Evolutionary conservation across 1,140 invertebrate genomes (phyloP), one percentile per base, ranked within the genome.

Genomic region (Druon quercuslanigerum): DNA sequence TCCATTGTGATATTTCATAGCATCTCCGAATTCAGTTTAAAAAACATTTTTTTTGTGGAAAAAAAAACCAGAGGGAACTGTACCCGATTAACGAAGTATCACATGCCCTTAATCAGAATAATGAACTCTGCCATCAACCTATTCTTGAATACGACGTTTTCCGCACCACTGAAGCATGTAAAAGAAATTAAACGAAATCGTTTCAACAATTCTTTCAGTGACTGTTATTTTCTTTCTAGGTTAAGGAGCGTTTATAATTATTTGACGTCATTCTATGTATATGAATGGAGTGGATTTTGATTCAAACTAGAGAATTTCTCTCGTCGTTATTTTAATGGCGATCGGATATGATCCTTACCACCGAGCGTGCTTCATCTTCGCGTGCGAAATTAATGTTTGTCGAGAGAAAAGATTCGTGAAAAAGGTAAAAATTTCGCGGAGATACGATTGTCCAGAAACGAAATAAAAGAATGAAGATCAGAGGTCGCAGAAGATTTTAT

Each of bases 351-450:
- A 66, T 14, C 60, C 25, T 66, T 66, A 40, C 25, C 14, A 16
- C 3, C 16, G 25, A 66, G 25, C 60, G 60, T 66, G 60, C 60
- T 66, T 66, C 60, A 46, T 66, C 56, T 57, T 40, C 60, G 25
- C 60, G 60, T 46, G 40, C 60, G 16, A 66, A 66, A 66, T 66
- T 66, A 66, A 66, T 66, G 60, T 40, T 66, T n/a, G 25, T 16
- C 60, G 25, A 66, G 60, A 66, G 13, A n/a, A 66, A 16, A 66
- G 25, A 40, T 66, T 33, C 25, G 33, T 8, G 33, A 66, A 16
- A 66, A 40, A 40, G 20, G 33, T n/a, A 40, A 33, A 66, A 66
- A 66, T 66, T 33, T 40, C 60, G 60, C 13, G 14, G n/a, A 40
- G 25, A 66, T 66, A 40, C 60, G 13, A 8, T 66, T 16, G 60